phyloP scores from a whole-genome alignment of 23 tunicate genomes.

The Trididemnum nubilum region DNA sequence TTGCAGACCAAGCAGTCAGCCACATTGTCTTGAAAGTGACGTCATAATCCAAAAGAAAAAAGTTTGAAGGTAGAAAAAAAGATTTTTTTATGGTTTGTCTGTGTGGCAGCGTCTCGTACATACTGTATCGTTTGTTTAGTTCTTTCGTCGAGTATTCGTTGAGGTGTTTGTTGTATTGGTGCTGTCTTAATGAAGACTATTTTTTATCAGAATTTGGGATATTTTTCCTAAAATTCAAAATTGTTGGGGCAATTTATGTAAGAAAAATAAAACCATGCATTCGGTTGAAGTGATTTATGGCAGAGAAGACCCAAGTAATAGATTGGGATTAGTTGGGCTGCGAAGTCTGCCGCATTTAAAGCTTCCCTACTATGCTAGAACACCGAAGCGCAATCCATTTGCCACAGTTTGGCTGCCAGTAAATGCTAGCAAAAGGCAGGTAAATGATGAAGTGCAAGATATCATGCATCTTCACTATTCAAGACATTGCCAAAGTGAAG shows the following conservation, averaged over 20 bases:
- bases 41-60: too few species aligned
- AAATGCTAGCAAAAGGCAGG: conserved; percentile 82
- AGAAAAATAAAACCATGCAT: neutral
- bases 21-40: too few species aligned
- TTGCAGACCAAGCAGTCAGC: too few species aligned
- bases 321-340: conserved; percentile 29
- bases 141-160: too few species aligned
- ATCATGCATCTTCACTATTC: conserved; percentile 77
- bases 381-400: conserved; percentile 70
- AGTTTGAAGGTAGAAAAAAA: too few species aligned
- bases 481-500: conserved; percentile 47
- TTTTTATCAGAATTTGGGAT: too few species aligned
- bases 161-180: too few species aligned
- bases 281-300: neutral
- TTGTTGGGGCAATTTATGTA: neutral
- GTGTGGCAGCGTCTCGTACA: too few species aligned
- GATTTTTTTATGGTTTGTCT: too few species aligned
- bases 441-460: conserved; percentile 62
- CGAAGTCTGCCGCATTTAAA: conserved; percentile 63
- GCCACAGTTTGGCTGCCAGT: conserved; percentile 83
- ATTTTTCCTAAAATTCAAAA: too few species aligned
- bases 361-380: conserved; percentile 61
- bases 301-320: neutral
- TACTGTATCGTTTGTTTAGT: too few species aligned
- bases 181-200: too few species aligned